phyloP scores from a whole-genome alignment of 2,888 invertebrate species.

The Serripes groenlandicus region DNA sequence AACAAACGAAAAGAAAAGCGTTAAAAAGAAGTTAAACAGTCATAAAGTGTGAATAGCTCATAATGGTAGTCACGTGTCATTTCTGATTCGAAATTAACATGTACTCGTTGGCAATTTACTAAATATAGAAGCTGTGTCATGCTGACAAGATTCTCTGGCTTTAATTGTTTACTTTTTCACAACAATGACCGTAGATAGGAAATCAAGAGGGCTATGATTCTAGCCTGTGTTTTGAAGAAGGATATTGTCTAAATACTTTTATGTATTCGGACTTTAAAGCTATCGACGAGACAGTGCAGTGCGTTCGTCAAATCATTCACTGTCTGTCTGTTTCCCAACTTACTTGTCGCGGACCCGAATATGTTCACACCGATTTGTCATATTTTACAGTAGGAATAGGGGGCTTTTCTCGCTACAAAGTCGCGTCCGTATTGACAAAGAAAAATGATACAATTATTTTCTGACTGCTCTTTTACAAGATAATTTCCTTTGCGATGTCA shows the following conservation, averaged over 20 bases:
- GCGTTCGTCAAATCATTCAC: too few relatives aligned
- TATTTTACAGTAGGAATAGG: constrained; percentile 14
- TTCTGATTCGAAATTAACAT: constrained; percentile 36
- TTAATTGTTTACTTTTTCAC: too few relatives aligned
- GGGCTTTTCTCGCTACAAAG: constrained; percentile 6
- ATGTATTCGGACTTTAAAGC: too few relatives aligned
- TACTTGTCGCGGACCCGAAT: too few relatives aligned
- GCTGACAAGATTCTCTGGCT: too few relatives aligned
- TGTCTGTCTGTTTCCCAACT: too few relatives aligned
- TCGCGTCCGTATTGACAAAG: constrained; percentile 35
- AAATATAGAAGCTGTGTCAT: too few relatives aligned
- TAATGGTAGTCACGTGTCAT: constrained; percentile 29
- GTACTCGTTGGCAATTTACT: constrained; percentile 46
- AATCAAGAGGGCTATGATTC: too few relatives aligned
- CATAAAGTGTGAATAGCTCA: background rate
- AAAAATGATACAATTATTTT: constrained; percentile 61
- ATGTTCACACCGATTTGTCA: constrained; percentile 27
- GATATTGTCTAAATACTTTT: too few relatives aligned
- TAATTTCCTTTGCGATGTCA: constrained; percentile 62
- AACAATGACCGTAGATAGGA: too few relatives aligned
- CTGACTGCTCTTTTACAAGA: constrained; percentile 52
- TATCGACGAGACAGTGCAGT: too few relatives aligned
- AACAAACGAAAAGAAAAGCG: background rate
- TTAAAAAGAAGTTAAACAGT: background rate
- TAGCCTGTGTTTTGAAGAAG: too few relatives aligned